Evolutionary conservation across 2,888 invertebrate species (phyloP).

Genomic region (Argyra leucocephala): DNA sequence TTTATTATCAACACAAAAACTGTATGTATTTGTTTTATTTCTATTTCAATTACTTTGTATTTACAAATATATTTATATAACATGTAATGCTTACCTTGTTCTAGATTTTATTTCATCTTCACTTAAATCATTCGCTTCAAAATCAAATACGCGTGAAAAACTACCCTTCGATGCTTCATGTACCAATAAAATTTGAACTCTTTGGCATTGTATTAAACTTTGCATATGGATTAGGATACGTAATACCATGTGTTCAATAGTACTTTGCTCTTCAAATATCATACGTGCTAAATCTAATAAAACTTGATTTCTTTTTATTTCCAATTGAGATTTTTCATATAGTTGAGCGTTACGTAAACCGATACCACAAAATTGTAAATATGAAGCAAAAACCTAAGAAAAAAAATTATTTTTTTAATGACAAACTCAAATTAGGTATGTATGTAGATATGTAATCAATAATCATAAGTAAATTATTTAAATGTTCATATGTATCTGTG

Average conservation of each 20-base stretch:
- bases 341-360: constrained; percentile 91
- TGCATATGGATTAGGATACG: constrained; percentile 90
- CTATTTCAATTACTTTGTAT: too few species aligned
- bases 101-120: constrained; percentile 71
- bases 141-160: constrained; percentile 88
- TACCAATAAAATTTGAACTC: constrained; percentile 86
- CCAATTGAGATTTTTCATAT: constrained; percentile 88
- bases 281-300: constrained; percentile 87
- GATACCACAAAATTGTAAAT: constrained; percentile 93
- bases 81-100: constrained; percentile 50
- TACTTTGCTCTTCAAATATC: constrained; percentile 94
- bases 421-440: too few species aligned
- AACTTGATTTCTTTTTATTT: constrained; percentile 91
- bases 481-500: too few species aligned
- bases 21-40: too few species aligned
- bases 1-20: too few species aligned
- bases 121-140: constrained; percentile 80
- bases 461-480: too few species aligned
- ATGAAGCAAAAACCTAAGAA: constrained; percentile 71
- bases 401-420: background rate
- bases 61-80: constrained; percentile 16
- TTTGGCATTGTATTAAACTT: constrained; percentile 85
- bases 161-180: constrained; percentile 85
- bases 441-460: background rate
- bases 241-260: constrained; percentile 88